Evolutionary conservation across 2,888 invertebrate genomes (phyloP).

Genomic region (Oscheius onirici): DNA sequence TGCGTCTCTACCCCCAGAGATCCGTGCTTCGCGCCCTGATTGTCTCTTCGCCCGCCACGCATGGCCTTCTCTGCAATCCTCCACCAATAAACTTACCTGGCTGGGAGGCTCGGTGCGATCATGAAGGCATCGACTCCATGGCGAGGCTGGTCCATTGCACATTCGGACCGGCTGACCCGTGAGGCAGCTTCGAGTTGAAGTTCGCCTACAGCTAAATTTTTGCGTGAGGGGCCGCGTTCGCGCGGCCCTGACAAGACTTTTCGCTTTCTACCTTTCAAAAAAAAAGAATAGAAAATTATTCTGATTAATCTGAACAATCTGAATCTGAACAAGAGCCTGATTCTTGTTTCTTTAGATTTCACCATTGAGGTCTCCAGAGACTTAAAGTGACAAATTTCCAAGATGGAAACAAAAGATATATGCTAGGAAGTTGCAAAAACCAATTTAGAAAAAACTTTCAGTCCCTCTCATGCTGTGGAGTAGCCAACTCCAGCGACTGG

Average conservation of each 20-base stretch:
- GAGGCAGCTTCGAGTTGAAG: slow-evolving; percentile 80
- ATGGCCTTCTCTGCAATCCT: background rate
- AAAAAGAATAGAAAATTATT: too few relatives aligned
- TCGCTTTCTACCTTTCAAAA: too few relatives aligned
- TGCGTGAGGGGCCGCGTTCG: slow-evolving; percentile 71
- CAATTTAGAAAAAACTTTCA: slow-evolving; percentile 26
- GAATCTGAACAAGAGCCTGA: too few relatives aligned
- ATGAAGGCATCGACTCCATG: slow-evolving; percentile 80
- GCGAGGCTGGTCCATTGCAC: slow-evolving; percentile 82
- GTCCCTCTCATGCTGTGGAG: slow-evolving; percentile 69
- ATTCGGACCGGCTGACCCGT: slow-evolving; percentile 79
- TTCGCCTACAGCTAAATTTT: slow-evolving; percentile 71
- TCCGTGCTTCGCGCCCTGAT: too few relatives aligned
- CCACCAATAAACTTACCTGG: slow-evolving; percentile 78
- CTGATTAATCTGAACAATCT: too few relatives aligned
- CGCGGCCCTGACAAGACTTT: slow-evolving; percentile 61
- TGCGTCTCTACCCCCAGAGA: too few relatives aligned
- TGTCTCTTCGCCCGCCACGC: background rate
- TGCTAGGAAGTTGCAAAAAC: too few relatives aligned
- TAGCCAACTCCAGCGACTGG: slow-evolving; percentile 69
- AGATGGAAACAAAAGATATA: background rate
- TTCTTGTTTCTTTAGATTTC: too few relatives aligned
- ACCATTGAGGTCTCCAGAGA: background rate
- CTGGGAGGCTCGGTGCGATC: slow-evolving; percentile 81
- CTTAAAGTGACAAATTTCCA: slow-evolving; percentile 10